Evolutionary conservation across 1,140 invertebrate species (phyloP).

Genomic region (Notospermus geniculatus): DNA sequence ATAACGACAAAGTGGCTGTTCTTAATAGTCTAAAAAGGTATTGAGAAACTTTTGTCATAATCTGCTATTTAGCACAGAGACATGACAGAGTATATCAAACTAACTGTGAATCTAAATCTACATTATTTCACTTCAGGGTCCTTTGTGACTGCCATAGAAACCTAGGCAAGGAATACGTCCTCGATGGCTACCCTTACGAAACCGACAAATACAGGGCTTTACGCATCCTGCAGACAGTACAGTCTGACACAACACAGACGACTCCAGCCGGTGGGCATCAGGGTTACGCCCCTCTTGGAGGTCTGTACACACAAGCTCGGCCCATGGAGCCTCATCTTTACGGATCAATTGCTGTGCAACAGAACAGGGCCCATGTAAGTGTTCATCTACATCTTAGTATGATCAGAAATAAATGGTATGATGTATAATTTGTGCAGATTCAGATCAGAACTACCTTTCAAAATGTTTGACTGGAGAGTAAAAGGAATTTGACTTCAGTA

Average conservation of each 20-base stretch:
- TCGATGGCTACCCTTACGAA: constrained; percentile 49
- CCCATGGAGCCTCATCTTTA: constrained; percentile 49
- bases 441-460: too few species aligned
- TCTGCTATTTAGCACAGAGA: too few species aligned
- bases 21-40: constrained; percentile 52
- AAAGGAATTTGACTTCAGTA: too few species aligned
- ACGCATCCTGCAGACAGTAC: constrained; percentile 45
- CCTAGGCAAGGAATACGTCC: constrained; percentile 48
- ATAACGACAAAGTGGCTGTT: constrained; percentile 48
- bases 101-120: constrained; percentile 13
- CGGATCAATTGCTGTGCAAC: constrained; percentile 38
- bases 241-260: constrained; percentile 40
- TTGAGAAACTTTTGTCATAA: neutral
- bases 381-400: too few species aligned
- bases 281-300: constrained; percentile 48
- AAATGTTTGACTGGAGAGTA: too few species aligned
- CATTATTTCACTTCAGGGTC: too few species aligned
- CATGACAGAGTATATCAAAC: too few species aligned
- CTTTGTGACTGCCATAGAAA: constrained; percentile 43
- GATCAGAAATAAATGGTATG: neutral
- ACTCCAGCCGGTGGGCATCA: constrained; percentile 52
- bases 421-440: too few species aligned
- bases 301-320: constrained; percentile 46
- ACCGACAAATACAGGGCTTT: constrained; percentile 44
- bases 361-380: constrained; percentile 37